These are phyloP conservation scores for Pachypeltis micranthus DNA, from an alignment of 1,140 invertebrate species.

Conservation along the genomic window DNA sequence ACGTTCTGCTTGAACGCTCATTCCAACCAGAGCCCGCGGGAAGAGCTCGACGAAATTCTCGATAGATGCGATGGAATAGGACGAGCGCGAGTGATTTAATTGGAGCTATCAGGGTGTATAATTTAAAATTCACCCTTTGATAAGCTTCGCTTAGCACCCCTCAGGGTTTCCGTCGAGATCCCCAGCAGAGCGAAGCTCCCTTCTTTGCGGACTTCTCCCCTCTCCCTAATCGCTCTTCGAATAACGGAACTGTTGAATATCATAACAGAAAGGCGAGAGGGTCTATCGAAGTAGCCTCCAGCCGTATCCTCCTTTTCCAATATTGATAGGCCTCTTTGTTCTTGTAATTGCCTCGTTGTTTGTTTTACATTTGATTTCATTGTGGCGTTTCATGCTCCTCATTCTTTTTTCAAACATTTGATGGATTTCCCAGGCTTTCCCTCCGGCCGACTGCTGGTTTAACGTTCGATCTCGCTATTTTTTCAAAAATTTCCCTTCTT, in stretches of 20 bases:
- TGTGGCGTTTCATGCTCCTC: neutral
- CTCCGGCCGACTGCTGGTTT: too few relatives aligned
- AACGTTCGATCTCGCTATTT: too few relatives aligned
- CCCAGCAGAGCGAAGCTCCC: too few relatives aligned
- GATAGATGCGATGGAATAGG: too few relatives aligned
- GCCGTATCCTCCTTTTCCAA: neutral
- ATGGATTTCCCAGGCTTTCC: too few relatives aligned
- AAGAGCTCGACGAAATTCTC: too few relatives aligned
- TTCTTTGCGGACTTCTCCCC: neutral
- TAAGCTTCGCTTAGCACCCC: conserved; percentile 7
- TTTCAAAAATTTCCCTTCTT: too few relatives aligned
- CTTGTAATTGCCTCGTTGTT: neutral
- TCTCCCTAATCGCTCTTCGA: neutral
- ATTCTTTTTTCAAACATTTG: neutral
- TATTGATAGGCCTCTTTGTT: neutral
- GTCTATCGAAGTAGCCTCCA: neutral
- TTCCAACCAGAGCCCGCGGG: too few relatives aligned
- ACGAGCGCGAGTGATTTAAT: neutral
- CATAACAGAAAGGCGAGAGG: conserved; percentile 2
- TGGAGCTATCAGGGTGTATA: conserved; percentile 8
- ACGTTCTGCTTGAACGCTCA: too few relatives aligned
- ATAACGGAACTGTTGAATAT: conserved; percentile 6
- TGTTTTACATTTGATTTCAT: neutral
- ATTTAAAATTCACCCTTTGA: conserved; percentile 10
- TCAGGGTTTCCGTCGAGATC: neutral